phyloP scores from a whole-genome alignment of 2,888 invertebrate species.

The Zele albiditarsus region DNA sequence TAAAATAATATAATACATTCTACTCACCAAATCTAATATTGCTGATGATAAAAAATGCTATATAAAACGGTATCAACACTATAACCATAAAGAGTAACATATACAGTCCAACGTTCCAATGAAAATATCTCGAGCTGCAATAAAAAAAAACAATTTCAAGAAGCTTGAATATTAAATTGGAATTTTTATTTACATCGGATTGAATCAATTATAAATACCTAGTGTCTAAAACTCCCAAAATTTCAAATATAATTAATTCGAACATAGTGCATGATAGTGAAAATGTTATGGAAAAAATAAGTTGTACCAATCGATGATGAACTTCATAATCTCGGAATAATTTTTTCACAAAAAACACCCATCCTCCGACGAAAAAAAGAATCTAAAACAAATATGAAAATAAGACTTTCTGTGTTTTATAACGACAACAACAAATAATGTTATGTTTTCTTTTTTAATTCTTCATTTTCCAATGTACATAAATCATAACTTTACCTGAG shows the following conservation, averaged over 20 bases:
- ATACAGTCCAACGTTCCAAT: slow-evolving; percentile 96
- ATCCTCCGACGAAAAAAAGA: slow-evolving; percentile 96
- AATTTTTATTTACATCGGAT: slow-evolving; percentile 1
- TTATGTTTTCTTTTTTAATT: slow-evolving; percentile 32
- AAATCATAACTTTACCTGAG: slow-evolving; percentile 77
- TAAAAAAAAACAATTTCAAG: slow-evolving; percentile 30
- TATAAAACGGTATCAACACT: slow-evolving; percentile 96
- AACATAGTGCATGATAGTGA: slow-evolving; percentile 99
- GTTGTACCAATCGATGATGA: slow-evolving; percentile 92
- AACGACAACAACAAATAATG: slow-evolving; percentile 24
- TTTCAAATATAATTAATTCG: slow-evolving; percentile 99
- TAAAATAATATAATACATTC: slow-evolving; percentile 28
- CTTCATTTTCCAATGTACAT: slow-evolving; percentile 32
- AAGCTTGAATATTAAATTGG: slow-evolving; percentile 23
- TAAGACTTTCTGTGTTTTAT: slow-evolving; percentile 26
- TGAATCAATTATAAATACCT: slow-evolving; percentile 77
- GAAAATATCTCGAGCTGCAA: slow-evolving; percentile 89
- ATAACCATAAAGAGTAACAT: slow-evolving; percentile 94
- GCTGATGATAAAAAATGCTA: slow-evolving; percentile 94
- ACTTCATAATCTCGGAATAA: slow-evolving; percentile 98
- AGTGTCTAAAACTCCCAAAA: slow-evolving; percentile 92
- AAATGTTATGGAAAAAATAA: slow-evolving; percentile 97
- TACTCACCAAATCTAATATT: slow-evolving; percentile 88
- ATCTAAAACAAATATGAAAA: slow-evolving; percentile 77
- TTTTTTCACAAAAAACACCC: slow-evolving; percentile 98